A percentile compares a stretch with the other conserved stretches of the same genome.
phyloP scores from a whole-genome alignment of 2,888 invertebrate genomes.

The Epistrophe grossulariae region DNA sequence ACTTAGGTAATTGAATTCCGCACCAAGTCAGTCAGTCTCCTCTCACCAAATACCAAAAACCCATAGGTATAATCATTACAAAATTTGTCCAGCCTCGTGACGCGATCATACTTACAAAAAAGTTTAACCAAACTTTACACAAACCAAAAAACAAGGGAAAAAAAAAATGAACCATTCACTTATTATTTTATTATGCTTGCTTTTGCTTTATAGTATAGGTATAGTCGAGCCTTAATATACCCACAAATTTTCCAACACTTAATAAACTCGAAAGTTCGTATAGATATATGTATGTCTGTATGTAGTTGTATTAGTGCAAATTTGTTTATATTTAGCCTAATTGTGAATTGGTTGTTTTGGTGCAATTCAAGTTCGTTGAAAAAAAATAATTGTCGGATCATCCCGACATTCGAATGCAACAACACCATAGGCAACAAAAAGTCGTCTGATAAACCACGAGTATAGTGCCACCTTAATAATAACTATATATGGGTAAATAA shows the following conservation, averaged over 20 bases:
- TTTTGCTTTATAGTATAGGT: neutral
- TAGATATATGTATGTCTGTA: too few species aligned
- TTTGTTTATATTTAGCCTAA: conserved; percentile 26
- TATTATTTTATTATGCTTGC: neutral
- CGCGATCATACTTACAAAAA: conserved; percentile 24
- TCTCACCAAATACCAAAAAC: conserved; percentile 44
- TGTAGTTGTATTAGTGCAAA: neutral
- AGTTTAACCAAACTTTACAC: conserved; percentile 1
- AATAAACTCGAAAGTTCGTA: neutral
- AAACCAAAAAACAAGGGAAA: neutral
- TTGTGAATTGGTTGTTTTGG: conserved; percentile 23
- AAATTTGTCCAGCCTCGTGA: conserved; percentile 42
- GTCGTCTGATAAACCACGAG: conserved; percentile 13
- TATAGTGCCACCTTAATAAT: conserved; percentile 30
- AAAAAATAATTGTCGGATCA: conserved; percentile 21
- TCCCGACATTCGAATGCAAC: conserved; percentile 39
- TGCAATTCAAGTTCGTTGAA: conserved; percentile 37
- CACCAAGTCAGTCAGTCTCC: conserved; percentile 28
- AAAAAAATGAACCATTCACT: conserved; percentile 22
- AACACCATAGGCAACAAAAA: conserved; percentile 38
- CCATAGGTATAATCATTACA: conserved; percentile 31
- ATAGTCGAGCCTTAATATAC: neutral
- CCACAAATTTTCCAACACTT: conserved; percentile 33
- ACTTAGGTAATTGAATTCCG: conserved; percentile 32
- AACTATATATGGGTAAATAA: conserved; percentile 25